These are phyloP conservation scores for Acanthisitta chloris DNA, from an alignment of 2,113 vertebrate species.

Conservation along the genomic window DNA sequence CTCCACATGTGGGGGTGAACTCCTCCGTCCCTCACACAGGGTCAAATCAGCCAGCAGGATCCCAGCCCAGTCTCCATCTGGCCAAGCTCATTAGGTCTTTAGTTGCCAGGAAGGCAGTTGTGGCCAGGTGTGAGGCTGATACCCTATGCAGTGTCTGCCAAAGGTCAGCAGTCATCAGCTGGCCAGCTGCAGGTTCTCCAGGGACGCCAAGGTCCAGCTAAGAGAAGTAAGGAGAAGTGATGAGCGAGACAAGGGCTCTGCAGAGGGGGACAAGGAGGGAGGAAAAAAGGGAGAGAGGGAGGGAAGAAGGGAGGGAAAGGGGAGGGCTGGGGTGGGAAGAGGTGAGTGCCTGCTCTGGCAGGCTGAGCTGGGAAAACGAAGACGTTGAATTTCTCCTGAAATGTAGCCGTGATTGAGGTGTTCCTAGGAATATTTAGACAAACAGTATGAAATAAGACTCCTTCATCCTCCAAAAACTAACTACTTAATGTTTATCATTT, in stretches of 20 bases:
- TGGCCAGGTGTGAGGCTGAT: slow-evolving; percentile 27
- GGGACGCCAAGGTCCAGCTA: not conserved
- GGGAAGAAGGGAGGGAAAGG: not conserved
- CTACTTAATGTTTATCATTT: not conserved
- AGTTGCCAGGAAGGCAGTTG: slow-evolving; percentile 32
- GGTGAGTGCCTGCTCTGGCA: not conserved
- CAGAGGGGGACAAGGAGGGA: not conserved
- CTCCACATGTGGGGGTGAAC: not conserved
- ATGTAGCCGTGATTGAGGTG: not conserved
- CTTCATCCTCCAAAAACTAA: not conserved
- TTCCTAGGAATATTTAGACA: not conserved
- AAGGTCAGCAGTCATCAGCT: not conserved
- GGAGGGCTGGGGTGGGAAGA: not conserved
- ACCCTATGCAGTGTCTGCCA: not conserved
- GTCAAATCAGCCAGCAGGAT: not conserved
- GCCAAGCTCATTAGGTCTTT: not conserved
- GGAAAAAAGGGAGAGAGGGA: not conserved
- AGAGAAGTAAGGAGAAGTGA: not conserved
- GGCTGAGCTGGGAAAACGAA: not conserved
- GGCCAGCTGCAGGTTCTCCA: not conserved
- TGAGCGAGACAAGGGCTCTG: not conserved
- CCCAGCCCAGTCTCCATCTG: not conserved
- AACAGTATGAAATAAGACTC: not conserved
- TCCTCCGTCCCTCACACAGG: not conserved
- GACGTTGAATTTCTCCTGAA: not conserved